Evolutionary conservation across 92 coral and sea anemone genomes (phyloP).

Genomic region (Meandrina meandrites): DNA sequence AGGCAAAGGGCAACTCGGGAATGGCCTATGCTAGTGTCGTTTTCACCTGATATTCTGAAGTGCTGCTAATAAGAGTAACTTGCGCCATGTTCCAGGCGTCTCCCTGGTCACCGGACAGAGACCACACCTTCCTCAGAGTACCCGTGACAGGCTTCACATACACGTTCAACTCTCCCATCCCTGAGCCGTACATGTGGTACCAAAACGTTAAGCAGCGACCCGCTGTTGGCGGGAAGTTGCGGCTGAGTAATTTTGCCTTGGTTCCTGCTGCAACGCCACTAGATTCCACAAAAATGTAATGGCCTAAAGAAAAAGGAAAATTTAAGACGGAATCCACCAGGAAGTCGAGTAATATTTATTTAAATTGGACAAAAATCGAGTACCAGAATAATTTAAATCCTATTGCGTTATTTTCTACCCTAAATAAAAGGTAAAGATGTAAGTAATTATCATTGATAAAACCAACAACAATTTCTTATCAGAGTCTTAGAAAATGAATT

Average conservation of each 20-base stretch:
- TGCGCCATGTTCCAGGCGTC: slow-evolving; percentile 58
- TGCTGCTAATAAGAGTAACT: slow-evolving; percentile 48
- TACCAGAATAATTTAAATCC: too few species aligned
- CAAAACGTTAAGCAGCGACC: slow-evolving; percentile 75
- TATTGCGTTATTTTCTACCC: too few species aligned
- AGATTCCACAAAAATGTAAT: slow-evolving; percentile 48
- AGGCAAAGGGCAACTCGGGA: too few species aligned
- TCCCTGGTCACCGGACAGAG: slow-evolving; percentile 78
- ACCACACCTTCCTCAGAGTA: slow-evolving; percentile 44
- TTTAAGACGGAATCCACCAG: too few species aligned
- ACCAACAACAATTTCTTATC: too few species aligned
- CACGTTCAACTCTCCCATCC: slow-evolving; percentile 77
- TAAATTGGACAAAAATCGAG: too few species aligned
- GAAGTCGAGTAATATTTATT: too few species aligned
- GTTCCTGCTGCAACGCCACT: slow-evolving; percentile 14
- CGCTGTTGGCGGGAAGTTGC: slow-evolving; percentile 48
- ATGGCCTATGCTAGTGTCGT: too few species aligned
- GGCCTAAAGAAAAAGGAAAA: slow-evolving; percentile 17
- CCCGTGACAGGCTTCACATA: slow-evolving; percentile 42
- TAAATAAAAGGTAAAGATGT: too few species aligned
- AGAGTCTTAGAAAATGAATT: too few species aligned
- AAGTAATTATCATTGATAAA: too few species aligned
- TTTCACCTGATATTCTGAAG: slow-evolving; percentile 21
- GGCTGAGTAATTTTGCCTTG: slow-evolving; percentile 61
- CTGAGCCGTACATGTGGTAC: slow-evolving; percentile 83